phyloP scores from a whole-genome alignment of 2,888 invertebrate species.

The Acleris laterana region DNA sequence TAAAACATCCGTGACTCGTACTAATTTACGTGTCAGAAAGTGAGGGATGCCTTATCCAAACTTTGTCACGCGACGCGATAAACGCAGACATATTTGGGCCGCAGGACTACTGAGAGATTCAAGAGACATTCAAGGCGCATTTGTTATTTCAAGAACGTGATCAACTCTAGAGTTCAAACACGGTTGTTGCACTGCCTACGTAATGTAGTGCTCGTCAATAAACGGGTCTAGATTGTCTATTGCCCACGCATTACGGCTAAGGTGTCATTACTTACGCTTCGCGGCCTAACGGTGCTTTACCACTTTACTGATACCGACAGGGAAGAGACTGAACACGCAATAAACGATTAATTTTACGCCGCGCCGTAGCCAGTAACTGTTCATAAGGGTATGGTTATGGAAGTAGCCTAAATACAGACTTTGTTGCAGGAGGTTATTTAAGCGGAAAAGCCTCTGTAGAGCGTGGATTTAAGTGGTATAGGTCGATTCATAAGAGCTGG shows the following conservation, averaged over 20 bases:
- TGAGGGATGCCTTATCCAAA: too few species aligned
- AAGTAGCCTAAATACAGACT: neutral
- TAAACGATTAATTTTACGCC: constrained; percentile 15
- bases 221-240: constrained; percentile 15
- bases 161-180: neutral
- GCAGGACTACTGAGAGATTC: too few species aligned
- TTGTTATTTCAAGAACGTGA: neutral
- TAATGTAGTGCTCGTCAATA: neutral
- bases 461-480: too few species aligned
- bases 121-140: too few species aligned
- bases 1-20: too few species aligned
- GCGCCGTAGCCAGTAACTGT: neutral
- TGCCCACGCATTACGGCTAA: constrained; percentile 3
- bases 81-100: too few species aligned
- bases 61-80: too few species aligned
- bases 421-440: neutral
- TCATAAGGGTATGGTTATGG: constrained; percentile 12
- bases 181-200: constrained; percentile 3
- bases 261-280: constrained; percentile 12
- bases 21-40: too few species aligned
- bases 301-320: constrained; percentile 3
- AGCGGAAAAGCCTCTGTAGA: too few species aligned
- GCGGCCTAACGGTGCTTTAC: constrained; percentile 17
- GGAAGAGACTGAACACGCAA: constrained; percentile 21
- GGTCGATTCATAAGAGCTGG: too few species aligned